phyloP scores from a whole-genome alignment of 2,797 vertebrate species.

The Diplodus puntazzo region DNA sequence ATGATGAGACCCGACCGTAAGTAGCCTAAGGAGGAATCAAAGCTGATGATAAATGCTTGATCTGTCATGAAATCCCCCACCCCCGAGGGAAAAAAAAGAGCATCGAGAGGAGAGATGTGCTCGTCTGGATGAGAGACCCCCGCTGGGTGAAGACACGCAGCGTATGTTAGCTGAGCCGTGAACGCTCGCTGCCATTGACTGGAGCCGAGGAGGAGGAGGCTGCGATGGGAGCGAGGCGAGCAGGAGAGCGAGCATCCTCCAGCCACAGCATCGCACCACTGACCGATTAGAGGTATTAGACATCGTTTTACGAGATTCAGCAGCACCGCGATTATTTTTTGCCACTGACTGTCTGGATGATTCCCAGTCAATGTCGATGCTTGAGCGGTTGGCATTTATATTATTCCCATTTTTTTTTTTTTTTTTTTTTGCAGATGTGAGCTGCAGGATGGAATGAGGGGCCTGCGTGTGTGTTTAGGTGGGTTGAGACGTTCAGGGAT shows the following conservation, averaged over 20 bases:
- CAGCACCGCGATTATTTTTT: conserved; percentile 16
- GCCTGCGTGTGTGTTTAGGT: conserved; percentile 27
- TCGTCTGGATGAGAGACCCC: conserved; percentile 79
- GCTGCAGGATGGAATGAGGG: conserved; percentile 41
- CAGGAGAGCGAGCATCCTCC: conserved; percentile 55
- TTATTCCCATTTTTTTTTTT: neutral
- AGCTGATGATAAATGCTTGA: conserved; percentile 70
- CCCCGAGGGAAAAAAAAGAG: conserved; percentile 19
- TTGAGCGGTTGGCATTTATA: conserved; percentile 34
- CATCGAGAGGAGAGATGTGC: conserved; percentile 51
- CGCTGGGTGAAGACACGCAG: conserved; percentile 79
- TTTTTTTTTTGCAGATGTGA: conserved; percentile 62
- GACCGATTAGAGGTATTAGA: conserved; percentile 67
- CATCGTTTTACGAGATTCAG: conserved; percentile 41
- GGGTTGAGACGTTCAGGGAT: conserved; percentile 50
- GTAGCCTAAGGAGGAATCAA: conserved; percentile 64
- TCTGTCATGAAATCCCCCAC: conserved; percentile 62
- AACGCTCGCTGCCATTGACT: conserved; percentile 78
- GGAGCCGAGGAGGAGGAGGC: conserved; percentile 52
- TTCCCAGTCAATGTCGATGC: conserved; percentile 30
- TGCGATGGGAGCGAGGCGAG: conserved; percentile 70
- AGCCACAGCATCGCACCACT: conserved; percentile 53
- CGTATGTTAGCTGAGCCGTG: conserved; percentile 74
- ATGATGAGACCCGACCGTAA: conserved; percentile 68
- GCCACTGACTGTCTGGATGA: conserved; percentile 36